Evolutionary conservation across 2,113 vertebrate species (phyloP), one percentile per base, ranked within the genome.

Genomic region (Noctilio leporinus): DNA sequence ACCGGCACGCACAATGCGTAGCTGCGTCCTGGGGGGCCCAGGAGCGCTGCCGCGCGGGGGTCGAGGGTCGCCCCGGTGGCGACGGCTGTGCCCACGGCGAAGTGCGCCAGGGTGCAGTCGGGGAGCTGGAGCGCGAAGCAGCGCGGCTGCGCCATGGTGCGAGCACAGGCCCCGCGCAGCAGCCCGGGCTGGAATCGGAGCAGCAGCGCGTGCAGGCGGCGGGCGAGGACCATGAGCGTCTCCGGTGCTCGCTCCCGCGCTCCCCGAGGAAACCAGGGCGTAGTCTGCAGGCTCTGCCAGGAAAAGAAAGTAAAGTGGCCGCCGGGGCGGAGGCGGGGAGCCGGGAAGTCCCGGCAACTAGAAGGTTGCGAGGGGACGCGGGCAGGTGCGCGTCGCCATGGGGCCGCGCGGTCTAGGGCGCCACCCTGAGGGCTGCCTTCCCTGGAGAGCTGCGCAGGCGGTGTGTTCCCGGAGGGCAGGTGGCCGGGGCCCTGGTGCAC

Each of bases 41-140:
- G 43, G 19, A 97, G 87, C 43, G 77, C 80, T 1, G n/a, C 73
- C 9, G 76, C 92, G 5, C 55, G 57, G 15, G 91, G 24, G 12
- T 88, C 78, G 7, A 6, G 2, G 24, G 1, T 7, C 22, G 45
- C 57, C 12, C 10, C 49, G 0, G 8, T 2, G 64, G 30, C 26
- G 28, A n/a, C n/a, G n/a, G 2, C n/a, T 2, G 26, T 4, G 57
- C 77, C 92, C 12, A 96, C 45, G 2, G 82, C 85, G 51, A 99
- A 99, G 77, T 98, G 98, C 15, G 96, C 65, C 10, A 97, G 86
- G 0, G 97, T 93, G 0, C 92, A 57, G 91, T 89, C 67, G 3
- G 97, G 72, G 2, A 96, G 81, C 53, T 96, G 92, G 16, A 94
- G 57, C 0, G 98, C 93, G 98, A 98, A 28, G 98, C 97, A 55